These are phyloP conservation scores for Drosophila bunnanda DNA, from an alignment of 2,888 invertebrate genomes.

Conservation along the genomic window DNA sequence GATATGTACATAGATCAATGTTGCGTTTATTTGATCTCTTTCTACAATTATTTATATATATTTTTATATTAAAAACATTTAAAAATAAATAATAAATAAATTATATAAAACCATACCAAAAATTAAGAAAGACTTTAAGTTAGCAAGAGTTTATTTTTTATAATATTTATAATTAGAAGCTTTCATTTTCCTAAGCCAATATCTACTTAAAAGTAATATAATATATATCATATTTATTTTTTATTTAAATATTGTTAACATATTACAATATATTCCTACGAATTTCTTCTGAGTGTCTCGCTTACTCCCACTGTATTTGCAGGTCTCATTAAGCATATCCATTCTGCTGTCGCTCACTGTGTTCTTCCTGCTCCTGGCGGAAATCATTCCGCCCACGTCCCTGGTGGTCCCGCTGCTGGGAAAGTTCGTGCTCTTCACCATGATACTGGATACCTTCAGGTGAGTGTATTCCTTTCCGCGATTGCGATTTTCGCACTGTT, in stretches of 20 bases:
- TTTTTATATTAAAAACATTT: no score
- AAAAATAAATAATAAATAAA: no score
- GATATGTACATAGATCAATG: no score
- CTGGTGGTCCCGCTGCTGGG: slow-evolving; percentile 96
- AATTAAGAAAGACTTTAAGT: background rate
- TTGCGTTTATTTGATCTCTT: no score
- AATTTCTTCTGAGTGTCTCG: slow-evolving; percentile 2
- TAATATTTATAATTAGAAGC: background rate
- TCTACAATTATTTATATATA: no score
- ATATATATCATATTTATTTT: background rate
- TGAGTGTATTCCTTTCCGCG: slow-evolving; percentile 83
- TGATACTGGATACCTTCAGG: slow-evolving; percentile 98
- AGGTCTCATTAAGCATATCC: slow-evolving; percentile 97
- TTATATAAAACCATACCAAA: no score
- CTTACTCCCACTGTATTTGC: slow-evolving; percentile 82
- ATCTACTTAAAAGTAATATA: background rate
- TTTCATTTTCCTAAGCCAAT: background rate
- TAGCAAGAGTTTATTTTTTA: background rate
- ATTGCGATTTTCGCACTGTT: background rate
- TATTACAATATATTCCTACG: background rate
- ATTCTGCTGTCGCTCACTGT: slow-evolving; percentile 97
- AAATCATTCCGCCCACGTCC: slow-evolving; percentile 95
- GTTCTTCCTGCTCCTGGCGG: slow-evolving; percentile 96
- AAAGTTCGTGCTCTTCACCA: slow-evolving; percentile 97
- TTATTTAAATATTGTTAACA: background rate